Evolutionary conservation across 1,140 invertebrate species (phyloP).

Genomic region (Formica selysi): DNA sequence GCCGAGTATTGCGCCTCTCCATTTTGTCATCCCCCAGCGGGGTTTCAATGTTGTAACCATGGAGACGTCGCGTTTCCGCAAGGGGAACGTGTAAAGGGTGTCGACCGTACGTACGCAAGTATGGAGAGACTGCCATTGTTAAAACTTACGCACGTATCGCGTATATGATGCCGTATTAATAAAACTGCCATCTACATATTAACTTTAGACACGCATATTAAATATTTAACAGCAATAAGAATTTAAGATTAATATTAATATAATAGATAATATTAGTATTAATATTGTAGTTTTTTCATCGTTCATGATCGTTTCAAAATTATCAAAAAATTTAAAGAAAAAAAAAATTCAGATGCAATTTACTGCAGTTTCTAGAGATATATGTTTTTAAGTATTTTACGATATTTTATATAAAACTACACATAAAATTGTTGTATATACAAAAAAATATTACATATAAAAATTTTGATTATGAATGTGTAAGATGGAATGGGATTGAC

Average conservation of each 20-base stretch:
- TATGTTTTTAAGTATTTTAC: not conserved
- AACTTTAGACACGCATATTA: not conserved
- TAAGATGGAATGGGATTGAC: constrained; percentile 66
- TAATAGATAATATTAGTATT: not conserved
- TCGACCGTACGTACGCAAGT: constrained; percentile 81
- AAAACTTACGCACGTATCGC: constrained; percentile 72
- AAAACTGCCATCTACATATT: constrained; percentile 57
- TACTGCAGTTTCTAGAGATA: not conserved
- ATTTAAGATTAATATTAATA: not conserved
- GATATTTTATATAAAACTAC: not conserved
- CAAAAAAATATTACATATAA: not conserved
- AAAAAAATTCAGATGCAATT: not conserved
- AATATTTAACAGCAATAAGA: not conserved
- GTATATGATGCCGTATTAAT: constrained; percentile 70
- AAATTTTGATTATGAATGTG: constrained; percentile 13
- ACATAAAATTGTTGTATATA: not conserved
- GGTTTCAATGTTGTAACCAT: constrained; percentile 87
- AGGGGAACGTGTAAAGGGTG: constrained; percentile 83
- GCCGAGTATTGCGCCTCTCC: constrained; percentile 82
- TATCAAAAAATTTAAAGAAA: not conserved
- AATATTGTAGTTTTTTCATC: not conserved
- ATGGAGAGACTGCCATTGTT: constrained; percentile 80
- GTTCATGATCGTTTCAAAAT: not conserved
- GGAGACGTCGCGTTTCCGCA: constrained; percentile 85
- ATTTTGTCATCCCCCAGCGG: constrained; percentile 86